Base-by-base conservation (phyloP, 2,113 vertebrate genomes). In the Trichechus manatus region DNA sequence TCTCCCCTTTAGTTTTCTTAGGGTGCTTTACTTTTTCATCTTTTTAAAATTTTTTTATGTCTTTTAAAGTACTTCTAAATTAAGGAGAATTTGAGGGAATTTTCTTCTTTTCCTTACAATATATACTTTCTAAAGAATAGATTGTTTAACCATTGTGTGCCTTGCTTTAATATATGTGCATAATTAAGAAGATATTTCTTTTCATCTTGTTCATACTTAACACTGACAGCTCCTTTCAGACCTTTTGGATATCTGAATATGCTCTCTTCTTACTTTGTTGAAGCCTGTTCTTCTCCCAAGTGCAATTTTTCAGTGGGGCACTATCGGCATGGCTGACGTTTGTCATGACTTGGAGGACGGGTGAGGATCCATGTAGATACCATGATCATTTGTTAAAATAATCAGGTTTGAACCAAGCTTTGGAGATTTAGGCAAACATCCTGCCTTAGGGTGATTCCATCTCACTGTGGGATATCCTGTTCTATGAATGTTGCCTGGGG, bases 341-440 rank as follows among this genome's bases (percentile, higher is more conserved):
- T 17, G 1, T 36, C 47, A 75, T 42, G 31, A 56, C 59, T 6
- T 1, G 6, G 1, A 23, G 4, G 3, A 53, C 7, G 0, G 14
- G 9, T 42, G n/a, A 33, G 5, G 0, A 42, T 68, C 25, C 4
- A 5, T 31, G 4, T 0, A 27, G 59, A 5, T 23, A 3, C n/a
- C 70, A 7, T 82, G 2, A 7, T 3, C 17, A 23, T 61, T 59
- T 82, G 19, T 66, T n/a, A 59, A 22, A 47, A 29, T 42, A 87
- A 5, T 23, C 31, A 29, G 22, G 14, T 82, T 19, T 47, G 36
- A 7, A 39, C 7, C 31, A 31, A 7, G 63, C 44, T 77, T 15
- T 92, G 50, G 56, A 63, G 25, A 85, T 27, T 81, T 42, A 85
- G 33, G 10, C 33, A 25, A 81, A n/a, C 3, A 6, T 15, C 11